These are phyloP conservation scores for Limnothrissa miodon DNA, from an alignment of 2,113 vertebrate genomes.

Conservation along the genomic window DNA sequence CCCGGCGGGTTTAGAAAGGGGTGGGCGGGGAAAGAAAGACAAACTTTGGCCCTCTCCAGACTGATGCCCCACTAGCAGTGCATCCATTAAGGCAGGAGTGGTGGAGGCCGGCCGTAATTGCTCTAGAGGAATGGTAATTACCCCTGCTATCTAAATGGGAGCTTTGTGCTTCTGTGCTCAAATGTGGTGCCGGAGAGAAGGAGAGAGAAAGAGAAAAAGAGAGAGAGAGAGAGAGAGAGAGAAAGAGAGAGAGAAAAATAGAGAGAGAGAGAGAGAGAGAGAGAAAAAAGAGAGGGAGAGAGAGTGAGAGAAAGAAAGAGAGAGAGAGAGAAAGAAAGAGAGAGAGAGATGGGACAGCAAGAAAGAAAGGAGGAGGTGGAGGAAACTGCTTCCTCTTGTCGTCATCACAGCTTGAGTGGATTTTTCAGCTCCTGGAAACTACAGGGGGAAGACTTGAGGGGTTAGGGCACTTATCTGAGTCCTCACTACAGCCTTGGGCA, in stretches of 20 bases:
- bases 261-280: no score
- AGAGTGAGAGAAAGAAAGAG: not conserved
- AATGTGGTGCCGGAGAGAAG: slow-evolving; percentile 24
- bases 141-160: slow-evolving; percentile 36
- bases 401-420: slow-evolving; percentile 28
- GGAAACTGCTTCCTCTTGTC: not conserved
- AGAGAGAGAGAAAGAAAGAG: not conserved
- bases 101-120: slow-evolving; percentile 43
- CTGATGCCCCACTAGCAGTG: slow-evolving; percentile 28
- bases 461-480: slow-evolving; percentile 30
- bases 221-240: not conserved
- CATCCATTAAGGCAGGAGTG: slow-evolving; percentile 31
- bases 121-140: slow-evolving; percentile 42
- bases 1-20: not conserved
- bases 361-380: slow-evolving; percentile 13
- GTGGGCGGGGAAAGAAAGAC: not conserved
- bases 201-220: not conserved
- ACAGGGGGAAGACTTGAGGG: slow-evolving; percentile 17
- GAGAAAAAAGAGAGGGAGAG: not conserved
- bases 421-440: slow-evolving; percentile 36
- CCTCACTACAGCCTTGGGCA: not conserved
- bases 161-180: slow-evolving; percentile 25
- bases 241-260: not conserved
- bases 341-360: not conserved
- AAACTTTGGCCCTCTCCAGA: slow-evolving; percentile 34